These are phyloP conservation scores for Miniopterus natalensis DNA, from an alignment of 2,113 vertebrate species.

Conservation along the genomic window DNA sequence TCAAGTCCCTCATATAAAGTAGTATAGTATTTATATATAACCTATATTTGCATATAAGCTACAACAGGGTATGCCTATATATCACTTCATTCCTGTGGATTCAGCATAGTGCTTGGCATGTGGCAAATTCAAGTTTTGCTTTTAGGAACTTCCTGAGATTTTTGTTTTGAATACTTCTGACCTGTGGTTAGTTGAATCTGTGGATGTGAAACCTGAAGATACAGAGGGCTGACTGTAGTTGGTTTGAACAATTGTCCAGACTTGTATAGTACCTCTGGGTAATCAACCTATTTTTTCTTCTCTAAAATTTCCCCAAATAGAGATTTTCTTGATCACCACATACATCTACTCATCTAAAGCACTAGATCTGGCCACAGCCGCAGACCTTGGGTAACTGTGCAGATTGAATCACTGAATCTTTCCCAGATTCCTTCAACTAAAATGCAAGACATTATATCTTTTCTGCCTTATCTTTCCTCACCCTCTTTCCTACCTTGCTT, in stretches of 20 bases:
- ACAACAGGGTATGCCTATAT: neutral
- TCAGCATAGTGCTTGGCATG: neutral
- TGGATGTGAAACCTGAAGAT: neutral
- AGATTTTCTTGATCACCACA: neutral
- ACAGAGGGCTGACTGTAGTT: neutral
- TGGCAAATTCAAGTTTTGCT: neutral
- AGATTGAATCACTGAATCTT: neutral
- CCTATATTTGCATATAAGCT: neutral
- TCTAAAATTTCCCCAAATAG: slow-evolving; percentile 21
- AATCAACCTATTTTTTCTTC: slow-evolving; percentile 19
- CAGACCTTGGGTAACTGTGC: neutral
- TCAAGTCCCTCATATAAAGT: neutral
- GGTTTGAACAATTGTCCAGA: slow-evolving; percentile 25
- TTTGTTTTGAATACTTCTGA: neutral
- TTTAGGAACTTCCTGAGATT: neutral
- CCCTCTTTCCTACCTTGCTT: slow-evolving; percentile 31
- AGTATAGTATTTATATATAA: neutral
- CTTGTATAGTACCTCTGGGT: neutral
- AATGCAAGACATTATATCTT: neutral
- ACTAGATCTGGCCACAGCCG: neutral
- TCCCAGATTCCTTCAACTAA: neutral
- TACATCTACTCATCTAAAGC: neutral
- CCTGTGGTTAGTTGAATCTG: neutral
- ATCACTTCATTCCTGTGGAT: neutral
- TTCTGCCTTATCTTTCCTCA: neutral